Conservation (phyloP, 2,797 vertebrate species). For the Artibeus lituratus region DNA sequence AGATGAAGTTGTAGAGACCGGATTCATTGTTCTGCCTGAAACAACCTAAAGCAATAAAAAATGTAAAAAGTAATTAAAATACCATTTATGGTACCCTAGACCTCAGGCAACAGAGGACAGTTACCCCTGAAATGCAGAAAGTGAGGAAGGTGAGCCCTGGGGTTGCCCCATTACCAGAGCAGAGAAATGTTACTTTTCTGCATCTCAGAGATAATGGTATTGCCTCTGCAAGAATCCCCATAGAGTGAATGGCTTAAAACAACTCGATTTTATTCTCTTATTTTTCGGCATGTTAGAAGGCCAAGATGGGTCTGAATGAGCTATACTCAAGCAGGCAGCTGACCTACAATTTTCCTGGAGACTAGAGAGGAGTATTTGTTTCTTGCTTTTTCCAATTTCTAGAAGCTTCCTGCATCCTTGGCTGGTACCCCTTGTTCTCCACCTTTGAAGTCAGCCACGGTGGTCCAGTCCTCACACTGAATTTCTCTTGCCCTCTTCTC, state of each 20-base stretch:
- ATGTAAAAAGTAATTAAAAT: rapidly evolving
- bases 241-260: not conserved
- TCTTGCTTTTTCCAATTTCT: not conserved
- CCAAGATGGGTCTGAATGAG: not conserved
- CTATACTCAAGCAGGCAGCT: rapidly evolving
- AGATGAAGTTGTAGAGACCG: not conserved
- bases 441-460: not conserved
- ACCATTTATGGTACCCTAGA: not conserved
- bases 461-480: rapidly evolving
- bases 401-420: not conserved
- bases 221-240: not conserved
- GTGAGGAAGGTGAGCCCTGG: not conserved
- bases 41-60: not conserved
- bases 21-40: not conserved
- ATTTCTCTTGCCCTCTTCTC: not conserved
- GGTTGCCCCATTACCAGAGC: rapidly evolving
- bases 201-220: not conserved
- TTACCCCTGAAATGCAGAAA: not conserved
- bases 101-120: not conserved
- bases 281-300: not conserved
- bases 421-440: not conserved
- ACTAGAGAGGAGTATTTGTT: rapidly evolving
- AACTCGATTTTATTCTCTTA: not conserved
- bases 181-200: rapidly evolving
- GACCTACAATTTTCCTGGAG: not conserved